These are phyloP conservation scores for Telenomus remus DNA, from an alignment of 1,140 invertebrate species.

Conservation along the genomic window DNA sequence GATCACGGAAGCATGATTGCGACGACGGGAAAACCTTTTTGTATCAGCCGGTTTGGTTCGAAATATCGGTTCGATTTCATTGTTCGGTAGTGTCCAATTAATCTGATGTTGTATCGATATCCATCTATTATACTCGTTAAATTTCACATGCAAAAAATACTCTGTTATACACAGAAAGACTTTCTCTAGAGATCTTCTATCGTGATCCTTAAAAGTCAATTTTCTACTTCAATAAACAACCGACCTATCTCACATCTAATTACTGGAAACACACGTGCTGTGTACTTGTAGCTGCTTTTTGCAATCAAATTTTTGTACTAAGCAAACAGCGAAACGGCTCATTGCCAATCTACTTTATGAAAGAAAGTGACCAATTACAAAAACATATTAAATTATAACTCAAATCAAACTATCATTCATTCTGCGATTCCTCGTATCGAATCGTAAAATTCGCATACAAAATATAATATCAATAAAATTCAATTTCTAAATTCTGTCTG, in stretches of 20 bases:
- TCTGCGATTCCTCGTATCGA: too few species aligned
- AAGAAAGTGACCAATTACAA: constrained; percentile 9
- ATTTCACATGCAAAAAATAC: neutral
- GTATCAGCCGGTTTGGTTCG: too few species aligned
- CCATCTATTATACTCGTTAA: neutral
- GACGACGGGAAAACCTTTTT: too few species aligned
- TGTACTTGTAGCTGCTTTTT: constrained; percentile 13
- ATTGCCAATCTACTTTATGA: constrained; percentile 11
- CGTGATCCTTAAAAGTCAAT: constrained; percentile 26
- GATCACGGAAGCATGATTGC: too few species aligned
- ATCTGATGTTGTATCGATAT: too few species aligned
- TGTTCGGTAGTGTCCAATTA: too few species aligned
- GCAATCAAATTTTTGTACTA: constrained; percentile 4
- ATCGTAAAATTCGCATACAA: too few species aligned
- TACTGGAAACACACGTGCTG: constrained; percentile 27
- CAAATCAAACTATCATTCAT: too few species aligned
- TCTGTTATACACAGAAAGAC: constrained; percentile 5
- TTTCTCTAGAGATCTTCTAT: constrained; percentile 11
- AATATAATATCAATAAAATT: too few species aligned
- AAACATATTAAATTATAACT: too few species aligned
- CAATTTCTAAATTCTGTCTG: too few species aligned
- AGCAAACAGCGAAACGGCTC: constrained; percentile 17
- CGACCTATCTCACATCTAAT: constrained; percentile 34
- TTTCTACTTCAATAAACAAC: constrained; percentile 30
- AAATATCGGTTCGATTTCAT: too few species aligned